Conservation (phyloP, 2,113 vertebrate species). For the Cyanoramphus novaezelandiae region DNA sequence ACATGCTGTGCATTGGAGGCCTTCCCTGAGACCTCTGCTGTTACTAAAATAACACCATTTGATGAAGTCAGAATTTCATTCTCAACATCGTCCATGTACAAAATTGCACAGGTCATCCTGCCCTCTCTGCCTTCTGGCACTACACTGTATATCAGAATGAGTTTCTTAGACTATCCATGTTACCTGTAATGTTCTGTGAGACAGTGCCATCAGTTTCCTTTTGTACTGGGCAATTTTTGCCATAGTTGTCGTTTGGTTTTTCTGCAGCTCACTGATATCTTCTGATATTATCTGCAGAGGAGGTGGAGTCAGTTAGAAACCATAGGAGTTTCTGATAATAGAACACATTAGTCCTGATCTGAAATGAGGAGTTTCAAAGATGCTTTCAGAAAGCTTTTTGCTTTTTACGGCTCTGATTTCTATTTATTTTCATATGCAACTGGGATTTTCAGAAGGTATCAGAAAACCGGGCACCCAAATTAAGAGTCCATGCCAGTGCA, state of each 20-base stretch:
- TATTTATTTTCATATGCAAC: neutral
- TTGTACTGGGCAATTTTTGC: slow-evolving; percentile 98
- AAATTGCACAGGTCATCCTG: neutral
- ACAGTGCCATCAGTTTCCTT: slow-evolving; percentile 96
- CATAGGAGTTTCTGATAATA: neutral
- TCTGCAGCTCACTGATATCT: slow-evolving; percentile 95
- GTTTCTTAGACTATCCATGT: neutral
- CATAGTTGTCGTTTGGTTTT: slow-evolving; percentile 94
- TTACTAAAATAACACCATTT: neutral
- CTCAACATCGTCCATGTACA: neutral
- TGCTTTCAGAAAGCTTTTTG: neutral
- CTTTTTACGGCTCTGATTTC: neutral
- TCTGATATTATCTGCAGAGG: slow-evolving; percentile 89
- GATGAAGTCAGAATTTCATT: neutral
- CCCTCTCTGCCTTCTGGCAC: neutral
- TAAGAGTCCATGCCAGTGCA: neutral
- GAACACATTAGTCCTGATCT: neutral
- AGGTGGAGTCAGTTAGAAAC: neutral
- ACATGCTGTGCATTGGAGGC: neutral
- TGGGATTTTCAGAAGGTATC: neutral
- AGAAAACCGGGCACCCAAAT: neutral
- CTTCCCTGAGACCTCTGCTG: neutral
- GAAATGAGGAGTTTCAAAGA: neutral
- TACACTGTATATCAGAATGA: neutral
- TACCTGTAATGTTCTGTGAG: slow-evolving; percentile 94